Conservation (phyloP, 2,888 invertebrate species). For the Lamellibrachia satsuma region DNA sequence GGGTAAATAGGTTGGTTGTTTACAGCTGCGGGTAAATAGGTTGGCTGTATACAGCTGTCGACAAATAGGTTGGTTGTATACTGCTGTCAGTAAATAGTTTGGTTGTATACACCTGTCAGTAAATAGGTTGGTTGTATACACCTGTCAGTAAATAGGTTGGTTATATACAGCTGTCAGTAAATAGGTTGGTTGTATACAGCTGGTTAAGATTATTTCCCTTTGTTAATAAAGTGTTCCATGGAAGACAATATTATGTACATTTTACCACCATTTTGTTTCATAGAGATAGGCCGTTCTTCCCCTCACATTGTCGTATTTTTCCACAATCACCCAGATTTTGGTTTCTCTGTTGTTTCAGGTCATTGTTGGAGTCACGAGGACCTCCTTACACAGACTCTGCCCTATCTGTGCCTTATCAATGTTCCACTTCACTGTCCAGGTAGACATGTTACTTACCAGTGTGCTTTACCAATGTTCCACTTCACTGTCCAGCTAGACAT, state of each 20-base stretch:
- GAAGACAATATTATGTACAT: too few species aligned
- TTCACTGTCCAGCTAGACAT: not conserved
- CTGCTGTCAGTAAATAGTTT: too few species aligned
- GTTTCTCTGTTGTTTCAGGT: slow-evolving; percentile 18
- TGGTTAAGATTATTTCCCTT: too few species aligned
- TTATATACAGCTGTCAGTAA: too few species aligned
- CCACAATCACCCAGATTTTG: not conserved
- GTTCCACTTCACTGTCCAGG: slow-evolving; percentile 14
- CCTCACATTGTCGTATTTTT: not conserved
- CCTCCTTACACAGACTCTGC: slow-evolving; percentile 28
- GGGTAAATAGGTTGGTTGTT: too few species aligned
- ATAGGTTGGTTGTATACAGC: too few species aligned
- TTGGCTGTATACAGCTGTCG: too few species aligned
- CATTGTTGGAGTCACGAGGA: slow-evolving; percentile 25
- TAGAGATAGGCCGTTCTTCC: not conserved
- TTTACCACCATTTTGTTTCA: not conserved
- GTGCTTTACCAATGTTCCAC: not conserved
- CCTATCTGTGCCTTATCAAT: slow-evolving; percentile 22
- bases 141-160: too few species aligned
- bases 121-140: not conserved
- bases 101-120: not conserved
- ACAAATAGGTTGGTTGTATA: too few species aligned
- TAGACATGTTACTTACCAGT: slow-evolving; percentile 17
- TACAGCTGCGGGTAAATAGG: too few species aligned
- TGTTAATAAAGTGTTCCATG: too few species aligned